These are phyloP conservation scores for Microctenopoma steveboyesi DNA, from an alignment of 2,797 vertebrate genomes.

Conservation along the genomic window DNA sequence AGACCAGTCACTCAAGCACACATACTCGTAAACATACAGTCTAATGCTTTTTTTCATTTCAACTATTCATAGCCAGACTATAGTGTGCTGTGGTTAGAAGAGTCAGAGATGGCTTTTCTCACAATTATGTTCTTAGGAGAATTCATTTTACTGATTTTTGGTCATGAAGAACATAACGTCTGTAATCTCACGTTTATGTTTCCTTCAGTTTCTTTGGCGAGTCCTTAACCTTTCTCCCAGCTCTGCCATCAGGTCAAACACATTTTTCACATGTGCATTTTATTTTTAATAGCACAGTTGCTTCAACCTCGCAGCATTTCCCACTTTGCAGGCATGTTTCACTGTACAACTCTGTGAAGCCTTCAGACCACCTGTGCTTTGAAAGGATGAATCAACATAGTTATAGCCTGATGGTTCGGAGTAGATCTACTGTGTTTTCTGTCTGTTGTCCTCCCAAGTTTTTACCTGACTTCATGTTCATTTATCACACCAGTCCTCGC, in stretches of 20 bases:
- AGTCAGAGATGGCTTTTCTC: no score
- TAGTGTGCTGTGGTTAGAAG: no score
- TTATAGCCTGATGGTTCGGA: neutral
- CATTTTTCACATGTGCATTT: no score
- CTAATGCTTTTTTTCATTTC: no score
- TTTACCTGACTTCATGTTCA: conserved; percentile 32
- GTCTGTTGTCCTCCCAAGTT: conserved; percentile 1
- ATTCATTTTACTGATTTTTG: no score
- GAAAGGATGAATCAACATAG: neutral
- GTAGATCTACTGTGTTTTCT: neutral
- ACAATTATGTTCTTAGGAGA: no score
- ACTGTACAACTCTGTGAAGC: neutral
- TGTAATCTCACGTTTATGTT: no score
- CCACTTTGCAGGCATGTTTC: neutral
- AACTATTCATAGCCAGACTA: neutral
- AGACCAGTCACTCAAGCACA: neutral
- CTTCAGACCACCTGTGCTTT: neutral
- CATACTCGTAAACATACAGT: no score
- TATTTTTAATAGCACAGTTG: neutral
- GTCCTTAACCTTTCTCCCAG: no score
- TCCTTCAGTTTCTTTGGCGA: no score
- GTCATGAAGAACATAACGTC: no score
- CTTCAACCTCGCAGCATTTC: neutral
- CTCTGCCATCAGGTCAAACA: no score
- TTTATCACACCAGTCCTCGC: conserved; percentile 40